These are phyloP conservation scores for Phasianus colchicus DNA, from an alignment of 2,113 vertebrate species.

Conservation along the genomic window DNA sequence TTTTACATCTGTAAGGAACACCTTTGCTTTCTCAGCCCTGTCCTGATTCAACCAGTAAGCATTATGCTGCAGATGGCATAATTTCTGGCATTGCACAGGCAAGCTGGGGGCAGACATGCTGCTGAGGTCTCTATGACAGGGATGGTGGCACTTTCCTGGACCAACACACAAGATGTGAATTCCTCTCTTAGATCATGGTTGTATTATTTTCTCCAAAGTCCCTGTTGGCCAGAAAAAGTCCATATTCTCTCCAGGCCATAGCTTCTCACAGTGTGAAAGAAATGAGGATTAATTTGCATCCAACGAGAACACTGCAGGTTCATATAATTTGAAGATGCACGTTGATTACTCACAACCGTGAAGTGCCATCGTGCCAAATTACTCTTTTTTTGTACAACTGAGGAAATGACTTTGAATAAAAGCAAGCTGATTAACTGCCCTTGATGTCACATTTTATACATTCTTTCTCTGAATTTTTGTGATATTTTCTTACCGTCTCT, in stretches of 20 bases:
- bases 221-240: background rate
- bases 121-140: background rate
- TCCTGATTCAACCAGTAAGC: background rate
- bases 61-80: background rate
- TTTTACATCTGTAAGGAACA: background rate
- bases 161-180: rapidly evolving
- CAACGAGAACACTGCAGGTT: background rate
- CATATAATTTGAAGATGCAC: rapidly evolving
- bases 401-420: background rate
- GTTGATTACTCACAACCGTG: background rate
- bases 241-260: background rate
- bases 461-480: background rate
- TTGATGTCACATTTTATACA: background rate
- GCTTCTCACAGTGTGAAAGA: background rate
- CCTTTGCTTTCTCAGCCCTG: background rate
- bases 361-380: background rate
- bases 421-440: background rate
- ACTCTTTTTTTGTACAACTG: background rate
- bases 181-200: background rate
- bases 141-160: background rate
- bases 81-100: background rate
- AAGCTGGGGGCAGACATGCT: background rate
- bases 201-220: background rate
- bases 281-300: background rate
- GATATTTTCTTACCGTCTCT: background rate